Percentiles rank a stretch among this genome's conserved stretches.
Conservation (phyloP, 2,113 vertebrate species). For the Athene noctua region DNA sequence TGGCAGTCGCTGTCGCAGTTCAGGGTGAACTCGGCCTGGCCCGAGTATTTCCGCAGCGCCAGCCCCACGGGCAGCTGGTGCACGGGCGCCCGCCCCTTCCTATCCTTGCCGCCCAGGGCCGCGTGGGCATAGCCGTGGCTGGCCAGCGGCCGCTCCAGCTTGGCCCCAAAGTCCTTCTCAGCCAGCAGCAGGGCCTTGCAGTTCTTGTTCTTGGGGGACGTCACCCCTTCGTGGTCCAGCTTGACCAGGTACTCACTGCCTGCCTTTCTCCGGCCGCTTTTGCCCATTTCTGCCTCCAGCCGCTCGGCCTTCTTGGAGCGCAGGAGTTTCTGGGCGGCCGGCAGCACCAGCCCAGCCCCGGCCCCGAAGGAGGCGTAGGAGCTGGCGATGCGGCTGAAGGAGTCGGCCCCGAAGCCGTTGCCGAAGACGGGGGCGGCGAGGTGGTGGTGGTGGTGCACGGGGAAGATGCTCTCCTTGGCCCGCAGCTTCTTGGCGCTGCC, state of each 20-base stretch:
- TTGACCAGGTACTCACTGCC: slow-evolving; percentile 88
- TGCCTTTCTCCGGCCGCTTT: slow-evolving; percentile 73
- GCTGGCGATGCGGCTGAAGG: slow-evolving; percentile 94
- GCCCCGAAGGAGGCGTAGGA: slow-evolving; percentile 86
- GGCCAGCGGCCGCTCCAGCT: slow-evolving; percentile 75
- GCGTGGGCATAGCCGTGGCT: slow-evolving; percentile 81
- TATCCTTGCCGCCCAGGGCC: slow-evolving; percentile 85
- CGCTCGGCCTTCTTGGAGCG: slow-evolving; percentile 80
- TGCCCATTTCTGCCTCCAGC: slow-evolving; percentile 71
- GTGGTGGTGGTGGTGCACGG: slow-evolving; percentile 67
- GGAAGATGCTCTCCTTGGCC: slow-evolving; percentile 79
- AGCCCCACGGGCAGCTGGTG: slow-evolving; percentile 84
- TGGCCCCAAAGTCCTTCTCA: slow-evolving; percentile 80
- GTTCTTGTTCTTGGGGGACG: slow-evolving; percentile 94
- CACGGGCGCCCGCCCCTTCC: slow-evolving; percentile 79
- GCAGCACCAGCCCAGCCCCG: slow-evolving; percentile 73
- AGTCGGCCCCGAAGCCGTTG: slow-evolving; percentile 91
- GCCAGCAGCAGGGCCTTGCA: slow-evolving; percentile 87
- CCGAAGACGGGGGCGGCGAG: slow-evolving; percentile 84
- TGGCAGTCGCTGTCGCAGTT: slow-evolving; percentile 91
- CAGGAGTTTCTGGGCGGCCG: slow-evolving; percentile 71
- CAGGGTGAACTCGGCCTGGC: slow-evolving; percentile 78
- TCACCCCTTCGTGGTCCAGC: slow-evolving; percentile 96
- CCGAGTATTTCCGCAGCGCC: slow-evolving; percentile 82
- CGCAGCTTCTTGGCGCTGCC: slow-evolving; percentile 82